Evolutionary conservation across 2,888 invertebrate species (phyloP).

Genomic region (Tigriopus californicus): DNA sequence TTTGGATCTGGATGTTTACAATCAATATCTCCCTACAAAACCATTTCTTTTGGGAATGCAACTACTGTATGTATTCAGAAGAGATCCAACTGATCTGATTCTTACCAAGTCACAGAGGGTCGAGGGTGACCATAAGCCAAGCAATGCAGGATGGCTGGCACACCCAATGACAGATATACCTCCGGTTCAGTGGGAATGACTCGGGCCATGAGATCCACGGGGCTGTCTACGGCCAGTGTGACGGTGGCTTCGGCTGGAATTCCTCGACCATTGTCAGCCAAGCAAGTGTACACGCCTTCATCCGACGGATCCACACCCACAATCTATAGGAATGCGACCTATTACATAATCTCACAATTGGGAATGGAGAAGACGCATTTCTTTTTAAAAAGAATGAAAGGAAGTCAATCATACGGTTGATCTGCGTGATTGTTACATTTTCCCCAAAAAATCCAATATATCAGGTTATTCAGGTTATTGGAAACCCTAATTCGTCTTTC

Average conservation of each 20-base stretch:
- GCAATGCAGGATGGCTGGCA: constrained; percentile 51
- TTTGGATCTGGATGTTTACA: too few species aligned
- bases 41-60: too few species aligned
- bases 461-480: too few species aligned
- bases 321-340: constrained; percentile 35
- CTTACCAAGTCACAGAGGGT: constrained; percentile 68
- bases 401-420: too few species aligned
- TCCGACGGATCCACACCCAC: constrained; percentile 58
- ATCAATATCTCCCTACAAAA: too few species aligned
- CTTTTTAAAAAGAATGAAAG: too few species aligned
- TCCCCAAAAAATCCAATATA: too few species aligned
- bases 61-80: too few species aligned
- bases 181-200: neutral
- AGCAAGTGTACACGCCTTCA: constrained; percentile 64
- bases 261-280: constrained; percentile 47
- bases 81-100: constrained; percentile 30
- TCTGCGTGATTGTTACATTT: too few species aligned
- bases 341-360: too few species aligned
- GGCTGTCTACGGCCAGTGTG: constrained; percentile 39
- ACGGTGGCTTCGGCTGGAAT: constrained; percentile 27
- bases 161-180: constrained; percentile 33
- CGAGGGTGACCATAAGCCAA: constrained; percentile 60
- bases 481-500: too few species aligned
- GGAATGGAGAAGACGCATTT: too few species aligned
- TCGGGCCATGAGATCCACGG: neutral